A percentile compares a stretch with the other conserved stretches of the same genome.
Evolutionary conservation across 2,797 vertebrate species (phyloP).

Genomic region (Lagocephalus sceleratus): DNA sequence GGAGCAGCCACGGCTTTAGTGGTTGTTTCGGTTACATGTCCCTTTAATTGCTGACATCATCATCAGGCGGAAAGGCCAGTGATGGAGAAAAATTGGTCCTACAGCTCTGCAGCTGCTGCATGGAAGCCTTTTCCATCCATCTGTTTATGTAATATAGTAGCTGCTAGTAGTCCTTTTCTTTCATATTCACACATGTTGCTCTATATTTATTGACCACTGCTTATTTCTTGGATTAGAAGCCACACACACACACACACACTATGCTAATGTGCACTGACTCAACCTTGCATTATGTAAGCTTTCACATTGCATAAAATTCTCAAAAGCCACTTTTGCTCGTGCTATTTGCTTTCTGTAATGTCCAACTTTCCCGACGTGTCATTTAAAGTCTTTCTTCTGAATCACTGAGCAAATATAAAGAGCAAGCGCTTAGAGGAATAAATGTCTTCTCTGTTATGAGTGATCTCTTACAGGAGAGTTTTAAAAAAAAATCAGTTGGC

Average conservation of each 20-base stretch:
- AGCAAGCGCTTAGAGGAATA: no score
- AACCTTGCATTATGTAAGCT: conserved; percentile 32
- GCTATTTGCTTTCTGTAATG: neutral
- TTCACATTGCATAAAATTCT: neutral
- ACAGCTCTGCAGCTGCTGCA: conserved; percentile 56
- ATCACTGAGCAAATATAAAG: conserved; percentile 22
- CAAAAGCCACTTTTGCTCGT: neutral
- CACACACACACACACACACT: neutral
- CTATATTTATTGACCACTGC: neutral
- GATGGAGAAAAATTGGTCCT: conserved; percentile 47
- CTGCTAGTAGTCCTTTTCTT: neutral
- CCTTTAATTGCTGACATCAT: conserved; percentile 75
- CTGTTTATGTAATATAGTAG: conserved; percentile 15
- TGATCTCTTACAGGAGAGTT: no score
- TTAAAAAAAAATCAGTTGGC: no score
- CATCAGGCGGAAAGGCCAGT: conserved; percentile 47
- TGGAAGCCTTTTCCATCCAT: conserved; percentile 18
- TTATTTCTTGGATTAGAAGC: neutral
- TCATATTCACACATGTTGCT: neutral
- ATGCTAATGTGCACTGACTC: conserved; percentile 1
- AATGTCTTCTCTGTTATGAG: no score
- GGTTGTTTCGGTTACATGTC: conserved; percentile 55
- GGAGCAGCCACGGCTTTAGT: conserved; percentile 34
- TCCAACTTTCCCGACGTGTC: conserved; percentile 4
- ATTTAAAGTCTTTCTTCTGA: conserved; percentile 18